Conservation (phyloP, 2,113 vertebrate genomes). For the Oncorhynchus masou region DNA sequence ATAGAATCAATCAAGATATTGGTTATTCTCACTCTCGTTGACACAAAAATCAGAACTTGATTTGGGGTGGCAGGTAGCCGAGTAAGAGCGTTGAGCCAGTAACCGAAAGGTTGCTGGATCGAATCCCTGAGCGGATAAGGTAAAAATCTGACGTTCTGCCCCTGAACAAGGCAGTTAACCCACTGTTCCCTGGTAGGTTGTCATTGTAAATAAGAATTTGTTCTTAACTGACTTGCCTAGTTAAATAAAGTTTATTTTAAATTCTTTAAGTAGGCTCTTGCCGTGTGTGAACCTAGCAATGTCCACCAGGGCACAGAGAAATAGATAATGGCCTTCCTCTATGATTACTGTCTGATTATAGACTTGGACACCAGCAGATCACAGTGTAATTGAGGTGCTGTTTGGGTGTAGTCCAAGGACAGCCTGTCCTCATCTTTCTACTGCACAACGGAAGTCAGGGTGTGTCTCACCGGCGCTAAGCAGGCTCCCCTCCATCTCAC, state of each 20-base stretch:
- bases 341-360: conserved; percentile 53
- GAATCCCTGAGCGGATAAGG: too few relatives aligned
- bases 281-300: neutral
- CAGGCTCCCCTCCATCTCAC: neutral
- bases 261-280: neutral
- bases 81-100: too few relatives aligned
- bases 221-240: too few relatives aligned
- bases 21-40: neutral
- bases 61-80: too few relatives aligned
- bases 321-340: conserved; percentile 4
- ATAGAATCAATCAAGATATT: neutral
- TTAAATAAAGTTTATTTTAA: too few relatives aligned
- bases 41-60: neutral
- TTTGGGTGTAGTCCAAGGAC: conserved; percentile 57
- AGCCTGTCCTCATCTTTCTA: neutral
- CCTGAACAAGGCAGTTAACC: too few relatives aligned
- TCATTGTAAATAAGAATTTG: too few relatives aligned
- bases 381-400: conserved; percentile 51
- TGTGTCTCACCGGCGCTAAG: neutral
- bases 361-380: conserved; percentile 23
- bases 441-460: neutral
- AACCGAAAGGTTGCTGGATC: too few relatives aligned
- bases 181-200: too few relatives aligned
- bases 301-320: neutral
- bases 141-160: too few relatives aligned